phyloP scores from a whole-genome alignment of 2,113 vertebrate species.

The Notothenia rossii region DNA sequence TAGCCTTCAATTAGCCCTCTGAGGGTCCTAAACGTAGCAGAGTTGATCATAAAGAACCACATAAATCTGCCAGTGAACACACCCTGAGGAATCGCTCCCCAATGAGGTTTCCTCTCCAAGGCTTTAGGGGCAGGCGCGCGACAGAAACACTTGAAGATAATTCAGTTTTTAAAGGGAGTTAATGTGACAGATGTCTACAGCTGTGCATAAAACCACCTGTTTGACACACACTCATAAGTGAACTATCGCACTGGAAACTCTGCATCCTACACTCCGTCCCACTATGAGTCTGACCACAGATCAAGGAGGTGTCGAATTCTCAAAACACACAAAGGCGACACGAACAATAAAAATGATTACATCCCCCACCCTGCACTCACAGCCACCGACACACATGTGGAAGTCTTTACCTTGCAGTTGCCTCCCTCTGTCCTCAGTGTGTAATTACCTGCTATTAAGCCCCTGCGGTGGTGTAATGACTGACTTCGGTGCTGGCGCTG shows the following conservation, averaged over 20 bases:
- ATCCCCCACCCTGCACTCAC: constrained; percentile 21
- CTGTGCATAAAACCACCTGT: constrained; percentile 34
- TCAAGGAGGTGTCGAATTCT: constrained; percentile 47
- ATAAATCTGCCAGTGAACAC: constrained; percentile 75
- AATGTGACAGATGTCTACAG: background rate
- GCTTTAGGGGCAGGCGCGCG: constrained; percentile 63
- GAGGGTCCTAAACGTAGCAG: constrained; percentile 53
- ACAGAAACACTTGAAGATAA: constrained; percentile 30
- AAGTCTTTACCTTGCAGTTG: constrained; percentile 75
- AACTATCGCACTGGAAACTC: constrained; percentile 32
- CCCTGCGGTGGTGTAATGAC: constrained; percentile 72
- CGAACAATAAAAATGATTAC: constrained; percentile 64
- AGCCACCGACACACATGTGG: constrained; percentile 71
- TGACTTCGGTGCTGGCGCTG: constrained; percentile 47
- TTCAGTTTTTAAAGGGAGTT: background rate
- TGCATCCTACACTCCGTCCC: constrained; percentile 19
- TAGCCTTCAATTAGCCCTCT: constrained; percentile 68
- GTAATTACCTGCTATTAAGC: constrained; percentile 79
- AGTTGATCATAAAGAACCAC: constrained; percentile 75
- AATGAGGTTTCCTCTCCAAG: constrained; percentile 62
- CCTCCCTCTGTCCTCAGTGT: constrained; percentile 55
- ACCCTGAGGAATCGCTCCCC: constrained; percentile 53
- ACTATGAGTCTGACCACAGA: constrained; percentile 50
- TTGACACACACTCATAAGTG: constrained; percentile 19
- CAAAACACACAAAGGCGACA: constrained; percentile 54